A percentile compares a stretch with the other conserved stretches of the same genome.
Conservation (phyloP, 2,113 vertebrate genomes). For the Patagioenas fasciata region DNA sequence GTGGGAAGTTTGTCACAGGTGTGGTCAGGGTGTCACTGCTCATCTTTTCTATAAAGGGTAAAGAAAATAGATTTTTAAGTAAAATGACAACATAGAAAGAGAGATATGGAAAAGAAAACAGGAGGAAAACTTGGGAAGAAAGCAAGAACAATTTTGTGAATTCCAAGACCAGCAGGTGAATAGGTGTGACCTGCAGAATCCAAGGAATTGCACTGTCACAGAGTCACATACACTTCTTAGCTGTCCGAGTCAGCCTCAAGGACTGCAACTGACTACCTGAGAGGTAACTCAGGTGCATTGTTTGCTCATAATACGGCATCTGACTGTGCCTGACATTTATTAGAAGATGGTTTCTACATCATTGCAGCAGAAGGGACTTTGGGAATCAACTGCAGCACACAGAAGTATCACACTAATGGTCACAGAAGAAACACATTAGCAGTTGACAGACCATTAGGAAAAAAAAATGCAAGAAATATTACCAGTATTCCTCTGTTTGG, state of each 20-base stretch:
- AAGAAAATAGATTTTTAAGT: not conserved
- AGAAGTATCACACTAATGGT: not conserved
- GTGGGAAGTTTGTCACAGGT: not conserved
- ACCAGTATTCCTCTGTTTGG: not conserved
- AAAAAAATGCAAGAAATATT: not conserved
- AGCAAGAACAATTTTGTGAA: not conserved
- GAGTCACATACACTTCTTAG: not conserved
- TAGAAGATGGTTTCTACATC: not conserved
- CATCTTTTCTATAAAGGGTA: rapidly evolving
- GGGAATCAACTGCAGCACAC: not conserved
- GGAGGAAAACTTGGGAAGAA: not conserved
- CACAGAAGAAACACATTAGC: not conserved
- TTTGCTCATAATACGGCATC: not conserved
- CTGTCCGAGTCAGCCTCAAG: not conserved
- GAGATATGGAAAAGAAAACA: not conserved
- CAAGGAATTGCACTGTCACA: not conserved
- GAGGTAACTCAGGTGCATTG: not conserved
- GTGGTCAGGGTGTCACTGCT: rapidly evolving
- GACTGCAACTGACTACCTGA: not conserved
- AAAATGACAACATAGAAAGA: not conserved
- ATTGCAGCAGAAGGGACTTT: not conserved
- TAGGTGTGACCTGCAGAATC: not conserved
- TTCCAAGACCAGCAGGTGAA: not conserved
- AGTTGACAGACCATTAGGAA: not conserved
- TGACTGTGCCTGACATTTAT: not conserved